Base-by-base conservation (phyloP, 2,888 invertebrate species). In the Vesta saturnalis region DNA sequence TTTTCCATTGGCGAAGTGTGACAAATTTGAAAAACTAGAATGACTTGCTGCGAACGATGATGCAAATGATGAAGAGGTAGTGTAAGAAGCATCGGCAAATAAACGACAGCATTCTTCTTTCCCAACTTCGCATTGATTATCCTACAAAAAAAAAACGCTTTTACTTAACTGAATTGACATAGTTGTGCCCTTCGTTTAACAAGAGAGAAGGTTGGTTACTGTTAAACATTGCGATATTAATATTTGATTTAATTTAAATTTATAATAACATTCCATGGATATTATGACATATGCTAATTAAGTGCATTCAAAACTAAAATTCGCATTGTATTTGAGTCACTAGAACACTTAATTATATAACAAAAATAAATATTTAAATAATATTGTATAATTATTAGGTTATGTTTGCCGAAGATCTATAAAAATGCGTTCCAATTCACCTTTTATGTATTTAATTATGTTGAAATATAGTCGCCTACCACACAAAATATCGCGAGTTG, bases 101-200 rank as follows among this genome's bases (percentile, higher is more conserved):
- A 14, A 62, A 3, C 55, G 64, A 74, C 86, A 86, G 74, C 86
- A 86, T 1, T 83, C 77, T 79, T 86, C 82, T 8, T 79, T 80
- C 66, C 82, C 80, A 10, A 79, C 75, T 64, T 82, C 82, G 77
- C 86, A 86, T 65, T 82, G 72, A 59, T 77, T 72, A 22, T 67
- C 81, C 86, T 86, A 77, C 8, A 39, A 39, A 39, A 39, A n/a
- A n/a, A 10, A 39, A 39, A n/a, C n/a, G n/a, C n/a, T n/a, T n/a
- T n/a, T n/a, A n/a, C n/a, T n/a, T n/a, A n/a, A n/a, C n/a, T n/a
- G n/a, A n/a, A n/a, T n/a, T n/a, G n/a, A n/a, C n/a, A n/a, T n/a
- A n/a, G n/a, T n/a, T n/a, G n/a, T n/a, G n/a, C n/a, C n/a, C n/a
- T n/a, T n/a, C n/a, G n/a, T n/a, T n/a, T n/a, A n/a, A n/a, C n/a